Percentiles rank a stretch among this genome's conserved stretches.
Conservation (phyloP, 53 echinoderm and acorn worm species). For the Luidia sarsii region DNA sequence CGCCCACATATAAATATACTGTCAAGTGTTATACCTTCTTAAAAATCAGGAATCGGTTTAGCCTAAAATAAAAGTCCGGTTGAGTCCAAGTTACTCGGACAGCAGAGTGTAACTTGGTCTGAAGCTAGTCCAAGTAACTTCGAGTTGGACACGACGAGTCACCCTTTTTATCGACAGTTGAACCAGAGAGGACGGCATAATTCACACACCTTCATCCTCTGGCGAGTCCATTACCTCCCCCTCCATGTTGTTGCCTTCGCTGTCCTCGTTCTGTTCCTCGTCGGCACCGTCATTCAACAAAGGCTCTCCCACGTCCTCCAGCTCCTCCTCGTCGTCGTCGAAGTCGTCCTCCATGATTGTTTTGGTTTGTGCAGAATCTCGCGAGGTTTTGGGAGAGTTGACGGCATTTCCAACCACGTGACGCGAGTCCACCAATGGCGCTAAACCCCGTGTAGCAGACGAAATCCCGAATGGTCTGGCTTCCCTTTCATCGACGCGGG, state of each 20-base stretch:
- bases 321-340: conserved; percentile 46
- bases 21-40: too few relatives aligned
- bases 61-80: too few relatives aligned
- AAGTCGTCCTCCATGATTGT: conserved; percentile 62
- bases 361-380: conserved; percentile 16
- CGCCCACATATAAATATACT: too few relatives aligned
- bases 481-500: conserved; percentile 4
- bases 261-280: conserved; percentile 34
- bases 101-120: too few relatives aligned
- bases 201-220: conserved; percentile 17
- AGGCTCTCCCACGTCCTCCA: conserved; percentile 36
- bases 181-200: background rate
- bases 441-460: conserved; percentile 48
- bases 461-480: conserved; percentile 3
- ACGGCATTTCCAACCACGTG: conserved; percentile 34
- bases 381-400: background rate
- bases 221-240: conserved; percentile 36
- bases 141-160: too few relatives aligned
- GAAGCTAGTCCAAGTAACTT: too few relatives aligned
- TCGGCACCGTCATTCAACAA: background rate
- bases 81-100: too few relatives aligned
- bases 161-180: too few relatives aligned
- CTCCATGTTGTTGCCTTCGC: background rate
- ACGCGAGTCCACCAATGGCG: conserved; percentile 3
- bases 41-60: too few relatives aligned